phyloP scores from a whole-genome alignment of 2,888 invertebrate species.

The Chalcosyrphus nemorum region DNA sequence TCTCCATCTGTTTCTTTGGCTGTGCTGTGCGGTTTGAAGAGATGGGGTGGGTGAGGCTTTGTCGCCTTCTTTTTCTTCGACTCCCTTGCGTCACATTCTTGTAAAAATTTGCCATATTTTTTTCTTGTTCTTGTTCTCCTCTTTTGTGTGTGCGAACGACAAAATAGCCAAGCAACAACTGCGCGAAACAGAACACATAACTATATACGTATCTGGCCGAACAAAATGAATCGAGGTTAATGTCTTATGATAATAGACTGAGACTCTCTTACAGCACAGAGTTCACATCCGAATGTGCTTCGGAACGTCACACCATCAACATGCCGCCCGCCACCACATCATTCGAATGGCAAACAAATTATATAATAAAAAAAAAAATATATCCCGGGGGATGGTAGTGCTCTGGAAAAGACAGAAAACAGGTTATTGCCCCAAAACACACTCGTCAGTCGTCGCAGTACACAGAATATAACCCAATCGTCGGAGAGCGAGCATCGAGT shows the following conservation, averaged over 20 bases:
- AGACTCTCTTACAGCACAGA: constrained; percentile 30
- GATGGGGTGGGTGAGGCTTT: neutral
- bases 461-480: neutral
- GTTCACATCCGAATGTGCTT: constrained; percentile 61
- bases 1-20: constrained; percentile 25
- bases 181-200: constrained; percentile 15
- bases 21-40: constrained; percentile 14
- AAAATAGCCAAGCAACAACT: constrained; percentile 42
- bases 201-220: constrained; percentile 7
- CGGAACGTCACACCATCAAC: constrained; percentile 18
- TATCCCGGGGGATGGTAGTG: constrained; percentile 4
- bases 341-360: constrained; percentile 67
- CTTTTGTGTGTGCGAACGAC: constrained; percentile 2
- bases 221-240: constrained; percentile 62
- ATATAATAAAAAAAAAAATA: constrained; percentile 62
- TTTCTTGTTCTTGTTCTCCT: constrained; percentile 1
- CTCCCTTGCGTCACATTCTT: neutral
- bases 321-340: constrained; percentile 6
- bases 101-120: no score
- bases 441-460: neutral
- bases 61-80: no score
- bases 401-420: constrained; percentile 41
- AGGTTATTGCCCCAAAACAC: constrained; percentile 63
- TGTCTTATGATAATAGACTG: constrained; percentile 67
- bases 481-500: neutral